Base-by-base conservation (phyloP, 2,113 vertebrate genomes). In the Thomomys bottae region DNA sequence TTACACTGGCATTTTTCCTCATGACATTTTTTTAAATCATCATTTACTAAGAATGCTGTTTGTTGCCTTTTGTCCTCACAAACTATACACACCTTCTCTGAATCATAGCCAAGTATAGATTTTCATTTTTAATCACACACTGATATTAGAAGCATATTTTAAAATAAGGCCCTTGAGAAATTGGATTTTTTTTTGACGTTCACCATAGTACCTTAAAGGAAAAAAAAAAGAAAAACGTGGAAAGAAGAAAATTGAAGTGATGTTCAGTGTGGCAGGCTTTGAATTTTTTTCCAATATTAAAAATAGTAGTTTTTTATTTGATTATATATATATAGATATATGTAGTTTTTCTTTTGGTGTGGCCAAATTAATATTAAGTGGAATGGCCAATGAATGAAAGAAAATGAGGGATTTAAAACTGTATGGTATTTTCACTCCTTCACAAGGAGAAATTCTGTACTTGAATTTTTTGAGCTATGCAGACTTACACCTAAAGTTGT, bases 121-220 rank as follows among this genome's bases (percentile, higher is more conserved):
- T 88, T 93, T 93, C 67, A 89, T 92, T 90, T 96, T 92, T 73
- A 89, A 71, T 92, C 32, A 71, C 87, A 87, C 8, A 67, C 12
- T 90, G 73, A 28, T 81, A 92, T 85, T 90, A 66, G 32, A 88
- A 91, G 30, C 80, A 59, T 88, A 87, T 95, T 96, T 95, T 95
- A 75, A 91, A 90, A 68, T 84, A 92, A 67, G 45, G 28, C 40
- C 93, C 94, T 95, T 89, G 72, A 89, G 84, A 95, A 95, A 84
- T 81, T 83, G 82, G 90, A 73, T 21, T 30, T 90, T 95, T 93
- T 94, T 96, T 96, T 95, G 72, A 92, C 81, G 90, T 95, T 96
- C 94, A 95, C 95, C 91, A 59, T 93, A 90, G 42, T 95, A 96
- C 95, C 94, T 96, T 96, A 96, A 96, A 96, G 77, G 82, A 61